A percentile compares a stretch with the other conserved stretches of the same genome.
These are phyloP conservation scores for Tetrao urogallus DNA, from an alignment of 2,113 vertebrate genomes.

Conservation along the genomic window DNA sequence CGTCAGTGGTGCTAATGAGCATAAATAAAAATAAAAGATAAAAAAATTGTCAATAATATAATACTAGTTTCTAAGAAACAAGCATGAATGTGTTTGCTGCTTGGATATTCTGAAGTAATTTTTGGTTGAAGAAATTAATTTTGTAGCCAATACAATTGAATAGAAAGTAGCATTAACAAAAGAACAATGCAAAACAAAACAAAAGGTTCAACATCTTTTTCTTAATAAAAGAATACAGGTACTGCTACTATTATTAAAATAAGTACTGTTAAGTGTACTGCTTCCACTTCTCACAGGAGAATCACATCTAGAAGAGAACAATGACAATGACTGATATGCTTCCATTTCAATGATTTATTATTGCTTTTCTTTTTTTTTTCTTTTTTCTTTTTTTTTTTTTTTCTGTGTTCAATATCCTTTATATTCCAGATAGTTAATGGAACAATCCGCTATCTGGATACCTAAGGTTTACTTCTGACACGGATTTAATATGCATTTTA, in stretches of 20 bases:
- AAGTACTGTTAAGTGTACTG: not conserved
- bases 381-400: not conserved
- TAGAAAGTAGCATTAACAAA: not conserved
- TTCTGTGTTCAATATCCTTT: not conserved
- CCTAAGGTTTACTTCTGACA: not conserved
- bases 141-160: not conserved
- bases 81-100: not conserved
- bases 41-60: not conserved
- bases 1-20: not conserved
- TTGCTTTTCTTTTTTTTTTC: not conserved
- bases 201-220: fast-evolving
- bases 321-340: not conserved
- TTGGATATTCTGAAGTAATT: not conserved
- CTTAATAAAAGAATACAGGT: not conserved
- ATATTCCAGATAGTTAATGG: not conserved
- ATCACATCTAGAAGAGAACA: not conserved
- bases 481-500: not conserved
- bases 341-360: not conserved
- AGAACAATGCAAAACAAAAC: not conserved
- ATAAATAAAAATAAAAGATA: not conserved
- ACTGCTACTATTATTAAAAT: not conserved
- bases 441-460: not conserved
- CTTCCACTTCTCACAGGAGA: not conserved
- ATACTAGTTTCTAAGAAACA: not conserved
- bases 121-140: not conserved